Conservation (phyloP, 2,113 vertebrate genomes). For the Cephalophus harveyi region DNA sequence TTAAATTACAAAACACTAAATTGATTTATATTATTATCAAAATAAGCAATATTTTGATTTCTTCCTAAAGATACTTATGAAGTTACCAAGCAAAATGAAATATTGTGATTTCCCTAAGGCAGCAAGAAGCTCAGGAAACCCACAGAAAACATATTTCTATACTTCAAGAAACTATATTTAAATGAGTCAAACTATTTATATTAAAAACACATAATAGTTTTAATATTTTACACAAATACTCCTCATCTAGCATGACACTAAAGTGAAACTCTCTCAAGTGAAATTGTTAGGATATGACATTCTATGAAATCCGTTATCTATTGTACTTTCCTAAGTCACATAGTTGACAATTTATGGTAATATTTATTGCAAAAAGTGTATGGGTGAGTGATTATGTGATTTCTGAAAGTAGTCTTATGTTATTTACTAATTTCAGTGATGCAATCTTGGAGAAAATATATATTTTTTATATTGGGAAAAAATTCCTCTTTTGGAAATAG, state of each 20-base stretch:
- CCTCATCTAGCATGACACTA: background rate
- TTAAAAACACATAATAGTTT: background rate
- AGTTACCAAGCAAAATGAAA: background rate
- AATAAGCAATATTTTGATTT: background rate
- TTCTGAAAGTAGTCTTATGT: background rate
- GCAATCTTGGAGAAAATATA: slow-evolving; percentile 13
- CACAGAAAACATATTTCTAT: background rate
- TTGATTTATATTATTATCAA: background rate
- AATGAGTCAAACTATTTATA: background rate
- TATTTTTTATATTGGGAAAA: slow-evolving; percentile 27
- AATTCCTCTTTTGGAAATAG: slow-evolving; percentile 27
- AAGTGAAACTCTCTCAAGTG: background rate
- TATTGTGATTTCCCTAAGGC: background rate
- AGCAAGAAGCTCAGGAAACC: background rate
- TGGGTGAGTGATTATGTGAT: background rate
- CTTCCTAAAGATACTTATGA: background rate
- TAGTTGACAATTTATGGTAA: background rate
- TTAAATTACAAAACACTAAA: background rate
- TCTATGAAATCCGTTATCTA: background rate
- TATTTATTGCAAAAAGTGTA: background rate
- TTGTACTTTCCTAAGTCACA: background rate
- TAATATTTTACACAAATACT: background rate
- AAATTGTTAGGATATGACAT: background rate
- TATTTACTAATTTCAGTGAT: slow-evolving; percentile 31
- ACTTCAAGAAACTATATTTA: background rate